Evolutionary conservation across 2,888 invertebrate genomes (phyloP).

Genomic region (Scaptomyza polygonia): DNA sequence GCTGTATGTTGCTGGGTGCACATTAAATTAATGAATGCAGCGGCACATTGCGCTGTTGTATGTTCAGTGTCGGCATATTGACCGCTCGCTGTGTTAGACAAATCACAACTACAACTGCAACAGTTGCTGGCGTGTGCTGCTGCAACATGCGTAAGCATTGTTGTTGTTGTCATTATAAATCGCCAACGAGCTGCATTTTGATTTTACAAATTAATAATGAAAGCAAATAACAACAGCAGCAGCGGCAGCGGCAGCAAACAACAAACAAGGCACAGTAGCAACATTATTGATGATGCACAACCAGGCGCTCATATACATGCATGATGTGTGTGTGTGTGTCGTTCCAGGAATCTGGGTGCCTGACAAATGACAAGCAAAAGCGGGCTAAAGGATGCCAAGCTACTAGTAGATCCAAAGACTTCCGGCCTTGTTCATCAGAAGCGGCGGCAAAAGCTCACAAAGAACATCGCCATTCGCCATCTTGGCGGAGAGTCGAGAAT

Average conservation of each 20-base stretch:
- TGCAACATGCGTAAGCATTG: constrained; percentile 69
- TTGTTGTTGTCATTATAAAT: constrained; percentile 78
- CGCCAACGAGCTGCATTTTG: constrained; percentile 76
- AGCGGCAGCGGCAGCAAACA: constrained; percentile 20
- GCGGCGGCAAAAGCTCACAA: constrained; percentile 64
- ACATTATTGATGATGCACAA: constrained; percentile 73
- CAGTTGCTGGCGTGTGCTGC: constrained; percentile 55
- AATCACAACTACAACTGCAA: constrained; percentile 80
- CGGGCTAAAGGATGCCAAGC: constrained; percentile 40
- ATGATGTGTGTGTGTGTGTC: constrained; percentile 17
- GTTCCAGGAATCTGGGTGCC: constrained; percentile 62
- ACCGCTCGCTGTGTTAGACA: constrained; percentile 80
- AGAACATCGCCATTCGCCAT: constrained; percentile 59
- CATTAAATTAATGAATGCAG: constrained; percentile 81
- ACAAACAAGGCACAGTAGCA: constrained; percentile 59
- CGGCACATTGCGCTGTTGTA: constrained; percentile 71
- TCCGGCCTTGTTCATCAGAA: constrained; percentile 76
- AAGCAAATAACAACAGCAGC: constrained; percentile 29
- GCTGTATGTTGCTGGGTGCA: constrained; percentile 54
- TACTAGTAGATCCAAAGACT: constrained; percentile 57
- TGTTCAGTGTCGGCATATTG: constrained; percentile 64
- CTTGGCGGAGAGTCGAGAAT: constrained; percentile 48
- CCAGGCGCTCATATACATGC: constrained; percentile 10
- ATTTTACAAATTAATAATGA: constrained; percentile 82
- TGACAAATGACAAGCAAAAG: constrained; percentile 73